These are phyloP conservation scores for Pipistrellus nathusii DNA, from an alignment of 2,797 vertebrate genomes.

Conservation along the genomic window DNA sequence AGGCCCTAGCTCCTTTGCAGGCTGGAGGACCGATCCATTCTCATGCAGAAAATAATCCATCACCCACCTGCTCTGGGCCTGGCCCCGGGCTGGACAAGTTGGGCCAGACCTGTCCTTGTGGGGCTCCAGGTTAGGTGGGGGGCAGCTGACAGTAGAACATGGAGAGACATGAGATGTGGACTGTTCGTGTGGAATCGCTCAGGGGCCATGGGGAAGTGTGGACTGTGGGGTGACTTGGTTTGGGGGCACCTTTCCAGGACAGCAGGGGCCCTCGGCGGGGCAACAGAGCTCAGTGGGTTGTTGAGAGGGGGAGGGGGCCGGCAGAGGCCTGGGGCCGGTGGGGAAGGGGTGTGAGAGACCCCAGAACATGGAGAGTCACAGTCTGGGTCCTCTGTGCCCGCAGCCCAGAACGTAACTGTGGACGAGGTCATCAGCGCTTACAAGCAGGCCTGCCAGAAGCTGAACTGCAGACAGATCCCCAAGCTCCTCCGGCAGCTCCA, in stretches of 20 bases:
- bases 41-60: neutral
- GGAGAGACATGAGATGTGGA: fast-evolving
- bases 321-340: neutral
- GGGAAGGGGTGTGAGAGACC: neutral
- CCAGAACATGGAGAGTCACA: neutral
- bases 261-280: neutral
- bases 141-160: neutral
- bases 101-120: neutral
- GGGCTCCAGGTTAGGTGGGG: neutral
- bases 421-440: conserved; percentile 94
- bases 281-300: neutral
- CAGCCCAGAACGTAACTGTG: conserved; percentile 96
- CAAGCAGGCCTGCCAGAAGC: conserved; percentile 95
- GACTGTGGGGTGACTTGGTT: too few species aligned
- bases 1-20: too few species aligned
- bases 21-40: neutral
- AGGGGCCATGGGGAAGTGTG: fast-evolving
- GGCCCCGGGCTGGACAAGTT: neutral
- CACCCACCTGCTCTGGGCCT: neutral
- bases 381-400: conserved; percentile 49
- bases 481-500: conserved; percentile 96
- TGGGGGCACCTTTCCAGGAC: neutral
- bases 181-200: neutral
- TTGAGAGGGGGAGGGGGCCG: too few species aligned
- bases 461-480: conserved; percentile 95